These are phyloP conservation scores for Sebastes diaconus DNA, from an alignment of 2,797 vertebrate species.

Conservation along the genomic window DNA sequence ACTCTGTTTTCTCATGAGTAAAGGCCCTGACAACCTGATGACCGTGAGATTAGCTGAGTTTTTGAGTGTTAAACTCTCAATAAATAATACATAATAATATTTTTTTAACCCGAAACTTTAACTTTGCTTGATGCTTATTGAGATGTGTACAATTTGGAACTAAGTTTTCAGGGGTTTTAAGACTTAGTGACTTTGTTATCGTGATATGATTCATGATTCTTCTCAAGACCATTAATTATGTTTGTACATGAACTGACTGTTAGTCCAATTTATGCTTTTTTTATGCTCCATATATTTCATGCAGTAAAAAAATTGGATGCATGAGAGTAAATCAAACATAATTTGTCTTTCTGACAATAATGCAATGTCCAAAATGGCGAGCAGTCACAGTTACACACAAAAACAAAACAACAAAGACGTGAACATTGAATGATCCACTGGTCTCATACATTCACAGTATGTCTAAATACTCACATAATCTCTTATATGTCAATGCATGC, in stretches of 20 bases:
- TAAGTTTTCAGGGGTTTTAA: background rate
- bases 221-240: background rate
- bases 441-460: background rate
- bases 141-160: background rate
- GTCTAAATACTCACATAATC: background rate
- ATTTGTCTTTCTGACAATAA: background rate
- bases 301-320: background rate
- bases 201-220: background rate
- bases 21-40: background rate
- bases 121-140: background rate
- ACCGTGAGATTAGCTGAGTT: background rate
- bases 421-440: background rate
- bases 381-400: background rate
- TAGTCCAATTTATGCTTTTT: background rate
- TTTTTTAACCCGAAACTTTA: background rate
- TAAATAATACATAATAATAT: background rate
- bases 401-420: background rate
- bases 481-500: background rate
- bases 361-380: background rate
- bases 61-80: background rate
- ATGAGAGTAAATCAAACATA: background rate
- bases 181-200: background rate
- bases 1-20: background rate
- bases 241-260: background rate
- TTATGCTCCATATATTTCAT: background rate